A percentile compares a stretch with the other conserved stretches of the same genome.
Conservation (phyloP, 1,140 invertebrate genomes). For the Meteorus sp. region DNA sequence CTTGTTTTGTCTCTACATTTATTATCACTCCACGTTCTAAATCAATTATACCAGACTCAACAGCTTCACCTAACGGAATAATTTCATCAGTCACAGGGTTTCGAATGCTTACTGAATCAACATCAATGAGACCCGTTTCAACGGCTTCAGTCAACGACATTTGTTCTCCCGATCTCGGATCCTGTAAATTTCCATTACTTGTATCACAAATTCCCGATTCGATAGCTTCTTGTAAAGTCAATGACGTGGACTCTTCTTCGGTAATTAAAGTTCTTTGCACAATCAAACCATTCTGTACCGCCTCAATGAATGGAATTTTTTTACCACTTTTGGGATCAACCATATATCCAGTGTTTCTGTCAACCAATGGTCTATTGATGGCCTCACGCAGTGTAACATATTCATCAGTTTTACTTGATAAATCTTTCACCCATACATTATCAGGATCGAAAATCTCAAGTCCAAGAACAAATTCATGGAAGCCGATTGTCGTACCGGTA, state of each 20-base stretch:
- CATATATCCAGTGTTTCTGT: slow-evolving; percentile 77
- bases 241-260: slow-evolving; percentile 46
- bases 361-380: slow-evolving; percentile 72
- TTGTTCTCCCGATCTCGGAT: slow-evolving; percentile 64
- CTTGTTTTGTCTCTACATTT: slow-evolving; percentile 68
- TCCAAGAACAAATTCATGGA: slow-evolving; percentile 77
- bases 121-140: slow-evolving; percentile 72
- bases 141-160: slow-evolving; percentile 74
- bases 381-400: slow-evolving; percentile 76
- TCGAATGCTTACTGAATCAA: slow-evolving; percentile 71
- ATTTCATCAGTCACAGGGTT: slow-evolving; percentile 73
- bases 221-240: slow-evolving; percentile 69
- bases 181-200: slow-evolving; percentile 65
- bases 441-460: slow-evolving; percentile 75
- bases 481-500: slow-evolving; percentile 72
- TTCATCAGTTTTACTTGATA: slow-evolving; percentile 66
- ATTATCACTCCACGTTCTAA: slow-evolving; percentile 71
- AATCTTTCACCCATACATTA: slow-evolving; percentile 77
- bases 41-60: slow-evolving; percentile 78
- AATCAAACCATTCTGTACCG: slow-evolving; percentile 73
- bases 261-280: slow-evolving; percentile 52
- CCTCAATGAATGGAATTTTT: slow-evolving; percentile 82
- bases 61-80: slow-evolving; percentile 72
- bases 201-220: slow-evolving; percentile 68
- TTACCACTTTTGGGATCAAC: slow-evolving; percentile 81